A percentile compares a stretch with the other conserved stretches of the same genome.
Evolutionary conservation across 2,888 invertebrate genomes (phyloP).

Genomic region (Acanthosepion pharaonis): DNA sequence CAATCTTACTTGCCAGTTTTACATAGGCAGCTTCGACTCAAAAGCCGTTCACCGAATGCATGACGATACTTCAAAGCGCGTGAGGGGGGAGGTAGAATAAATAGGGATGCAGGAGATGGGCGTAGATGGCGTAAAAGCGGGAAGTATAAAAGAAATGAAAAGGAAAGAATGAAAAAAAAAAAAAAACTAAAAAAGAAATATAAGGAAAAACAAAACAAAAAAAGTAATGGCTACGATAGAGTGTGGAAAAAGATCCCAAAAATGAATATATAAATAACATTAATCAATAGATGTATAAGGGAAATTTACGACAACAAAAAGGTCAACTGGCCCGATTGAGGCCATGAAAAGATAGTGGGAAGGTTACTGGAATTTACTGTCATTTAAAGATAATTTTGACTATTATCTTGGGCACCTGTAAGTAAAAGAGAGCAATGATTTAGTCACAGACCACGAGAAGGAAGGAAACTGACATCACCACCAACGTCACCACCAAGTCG

Average conservation of each 20-base stretch:
- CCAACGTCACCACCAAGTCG: background rate
- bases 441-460: background rate
- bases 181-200: too few relatives aligned
- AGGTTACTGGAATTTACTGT: background rate
- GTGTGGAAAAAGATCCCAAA: too few relatives aligned
- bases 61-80: constrained; percentile 11
- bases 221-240: too few relatives aligned
- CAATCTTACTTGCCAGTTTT: background rate
- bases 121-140: too few relatives aligned
- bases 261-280: background rate
- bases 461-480: constrained; percentile 9
- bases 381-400: constrained; percentile 9
- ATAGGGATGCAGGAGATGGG: background rate
- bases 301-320: background rate
- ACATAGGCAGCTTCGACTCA: background rate
- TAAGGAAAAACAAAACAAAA: too few relatives aligned
- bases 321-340: background rate
- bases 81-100: background rate
- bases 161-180: too few relatives aligned
- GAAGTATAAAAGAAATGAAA: too few relatives aligned
- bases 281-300: background rate
- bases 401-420: constrained; percentile 22
- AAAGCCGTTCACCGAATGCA: background rate
- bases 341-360: background rate
- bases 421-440: background rate